Evolutionary conservation across 2,888 invertebrate genomes (phyloP).

Genomic region (Patella depressa): DNA sequence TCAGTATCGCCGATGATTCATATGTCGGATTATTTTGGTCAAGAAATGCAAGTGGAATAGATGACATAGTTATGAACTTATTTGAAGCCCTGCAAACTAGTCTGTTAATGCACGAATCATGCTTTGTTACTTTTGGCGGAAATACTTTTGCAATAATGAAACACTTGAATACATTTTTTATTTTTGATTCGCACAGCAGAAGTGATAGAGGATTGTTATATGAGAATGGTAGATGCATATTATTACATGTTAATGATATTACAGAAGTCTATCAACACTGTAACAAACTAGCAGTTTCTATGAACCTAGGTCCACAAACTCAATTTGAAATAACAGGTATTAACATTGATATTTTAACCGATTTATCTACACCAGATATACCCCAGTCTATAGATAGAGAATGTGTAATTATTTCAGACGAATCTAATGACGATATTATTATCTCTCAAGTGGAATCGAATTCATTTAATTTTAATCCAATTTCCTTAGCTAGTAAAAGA

Average conservation of each 20-base stretch:
- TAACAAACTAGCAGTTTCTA: background rate
- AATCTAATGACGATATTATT: background rate
- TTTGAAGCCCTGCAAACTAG: background rate
- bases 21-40: too few relatives aligned
- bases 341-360: background rate
- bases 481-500: background rate
- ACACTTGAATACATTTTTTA: background rate
- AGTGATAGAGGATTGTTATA: background rate
- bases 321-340: slow-evolving; percentile 8
- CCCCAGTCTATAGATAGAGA: too few relatives aligned
- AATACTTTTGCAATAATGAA: slow-evolving; percentile 6
- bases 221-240: background rate
- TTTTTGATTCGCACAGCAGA: background rate
- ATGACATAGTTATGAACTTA: background rate
- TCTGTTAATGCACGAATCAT: background rate
- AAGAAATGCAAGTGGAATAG: background rate
- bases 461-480: background rate
- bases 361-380: background rate
- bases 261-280: background rate
- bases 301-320: background rate
- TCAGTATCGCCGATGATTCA: too few relatives aligned
- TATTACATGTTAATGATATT: background rate
- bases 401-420: too few relatives aligned
- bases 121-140: background rate
- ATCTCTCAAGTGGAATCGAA: background rate